Percentiles rank a stretch among this genome's conserved stretches.
phyloP scores from a whole-genome alignment of 2,797 vertebrate genomes.

The Rallus crepitans region DNA sequence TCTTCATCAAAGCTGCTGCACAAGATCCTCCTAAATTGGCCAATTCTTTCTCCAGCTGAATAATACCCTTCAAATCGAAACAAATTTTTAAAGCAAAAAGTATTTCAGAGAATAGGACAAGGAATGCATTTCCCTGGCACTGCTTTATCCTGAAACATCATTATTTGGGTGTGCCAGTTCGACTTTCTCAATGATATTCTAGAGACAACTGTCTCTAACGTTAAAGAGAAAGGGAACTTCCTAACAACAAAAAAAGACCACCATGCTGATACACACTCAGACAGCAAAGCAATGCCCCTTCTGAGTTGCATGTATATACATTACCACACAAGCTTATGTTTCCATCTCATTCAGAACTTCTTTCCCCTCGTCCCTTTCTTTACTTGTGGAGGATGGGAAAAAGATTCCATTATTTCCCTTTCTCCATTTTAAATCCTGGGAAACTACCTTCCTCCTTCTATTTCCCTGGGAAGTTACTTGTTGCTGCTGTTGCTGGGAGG shows the following conservation, averaged over 20 bases:
- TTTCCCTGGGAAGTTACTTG: neutral
- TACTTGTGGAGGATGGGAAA: neutral
- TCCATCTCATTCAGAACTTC: neutral
- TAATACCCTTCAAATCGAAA: conserved; percentile 89
- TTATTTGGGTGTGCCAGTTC: neutral
- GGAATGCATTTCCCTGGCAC: neutral
- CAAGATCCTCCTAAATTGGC: conserved; percentile 96
- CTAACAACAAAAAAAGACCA: neutral
- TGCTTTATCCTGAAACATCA: neutral
- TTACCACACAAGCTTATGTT: neutral
- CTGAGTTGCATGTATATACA: neutral
- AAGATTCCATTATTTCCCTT: neutral
- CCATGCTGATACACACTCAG: neutral
- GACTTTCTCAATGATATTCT: neutral
- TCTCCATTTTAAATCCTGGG: neutral
- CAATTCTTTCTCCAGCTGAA: conserved; percentile 97
- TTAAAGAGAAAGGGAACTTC: neutral
- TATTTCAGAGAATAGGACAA: neutral
- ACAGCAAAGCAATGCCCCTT: neutral
- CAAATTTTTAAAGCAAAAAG: neutral
- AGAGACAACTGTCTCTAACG: neutral
- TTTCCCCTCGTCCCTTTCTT: neutral
- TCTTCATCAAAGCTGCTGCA: conserved; percentile 98
- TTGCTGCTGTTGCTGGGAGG: accelerated
- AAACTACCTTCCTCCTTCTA: neutral